phyloP scores from a whole-genome alignment of 2,888 invertebrate genomes.

The Tachystola acroxantha region DNA sequence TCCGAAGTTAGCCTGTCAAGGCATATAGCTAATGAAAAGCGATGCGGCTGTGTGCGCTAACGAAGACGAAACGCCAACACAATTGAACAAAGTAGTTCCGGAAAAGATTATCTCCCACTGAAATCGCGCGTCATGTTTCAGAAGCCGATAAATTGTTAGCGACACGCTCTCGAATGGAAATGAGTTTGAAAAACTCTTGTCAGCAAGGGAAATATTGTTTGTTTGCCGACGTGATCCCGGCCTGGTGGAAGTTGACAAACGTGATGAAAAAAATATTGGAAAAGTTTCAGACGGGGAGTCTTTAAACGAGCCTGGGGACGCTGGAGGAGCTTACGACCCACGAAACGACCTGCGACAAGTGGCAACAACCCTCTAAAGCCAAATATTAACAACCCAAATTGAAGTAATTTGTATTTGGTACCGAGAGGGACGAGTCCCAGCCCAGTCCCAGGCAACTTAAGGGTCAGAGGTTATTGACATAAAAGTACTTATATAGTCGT shows the following conservation, averaged over 20 bases:
- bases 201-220: constrained; percentile 56
- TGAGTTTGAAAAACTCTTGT: constrained; percentile 56
- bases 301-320: constrained; percentile 36
- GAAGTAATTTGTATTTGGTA: constrained; percentile 1
- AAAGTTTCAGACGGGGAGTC: constrained; percentile 48
- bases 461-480: constrained; percentile 3
- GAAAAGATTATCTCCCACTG: constrained; percentile 34
- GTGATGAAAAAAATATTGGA: constrained; percentile 70
- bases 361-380: not conserved
- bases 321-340: constrained; percentile 23
- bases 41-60: constrained; percentile 47
- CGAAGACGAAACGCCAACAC: constrained; percentile 46
- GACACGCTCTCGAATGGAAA: constrained; percentile 51
- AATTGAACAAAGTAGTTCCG: constrained; percentile 30
- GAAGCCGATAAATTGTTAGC: constrained; percentile 46
- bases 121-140: constrained; percentile 26
- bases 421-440: not conserved
- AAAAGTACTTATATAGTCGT: too few relatives aligned
- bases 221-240: constrained; percentile 56
- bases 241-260: constrained; percentile 49
- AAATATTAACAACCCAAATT: constrained; percentile 4
- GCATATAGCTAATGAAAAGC: constrained; percentile 52
- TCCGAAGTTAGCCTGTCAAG: constrained; percentile 40
- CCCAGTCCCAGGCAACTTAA: not conserved
- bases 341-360: constrained; percentile 14